Percentiles rank a stretch among this genome's conserved stretches.
Evolutionary conservation across 1,140 invertebrate species (phyloP).

Genomic region (Drosophila saltans): DNA sequence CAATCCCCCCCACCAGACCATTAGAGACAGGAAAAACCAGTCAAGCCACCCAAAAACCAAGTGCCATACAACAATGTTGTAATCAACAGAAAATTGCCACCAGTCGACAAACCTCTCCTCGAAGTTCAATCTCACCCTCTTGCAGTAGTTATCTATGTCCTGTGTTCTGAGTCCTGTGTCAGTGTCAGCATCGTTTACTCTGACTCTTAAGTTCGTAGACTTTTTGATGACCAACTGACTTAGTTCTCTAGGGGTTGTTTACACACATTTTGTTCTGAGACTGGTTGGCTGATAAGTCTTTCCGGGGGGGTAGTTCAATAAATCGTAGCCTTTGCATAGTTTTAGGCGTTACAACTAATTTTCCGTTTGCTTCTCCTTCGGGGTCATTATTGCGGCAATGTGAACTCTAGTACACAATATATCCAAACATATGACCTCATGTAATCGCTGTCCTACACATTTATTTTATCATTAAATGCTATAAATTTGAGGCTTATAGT

Average conservation of each 20-base stretch:
- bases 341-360: constrained; percentile 39
- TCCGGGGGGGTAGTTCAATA: constrained; percentile 62
- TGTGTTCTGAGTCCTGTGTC: constrained; percentile 51
- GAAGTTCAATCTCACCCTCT: not conserved
- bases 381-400: constrained; percentile 22
- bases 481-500: constrained; percentile 53
- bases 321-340: constrained; percentile 63
- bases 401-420: constrained; percentile 12
- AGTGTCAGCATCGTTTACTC: constrained; percentile 58
- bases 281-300: constrained; percentile 49
- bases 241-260: constrained; percentile 54
- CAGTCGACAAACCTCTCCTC: constrained; percentile 44
- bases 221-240: constrained; percentile 57
- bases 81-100: constrained; percentile 78
- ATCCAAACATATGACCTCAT: constrained; percentile 48
- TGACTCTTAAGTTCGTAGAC: constrained; percentile 55
- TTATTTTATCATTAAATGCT: constrained; percentile 59
- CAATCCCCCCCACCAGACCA: constrained; percentile 16
- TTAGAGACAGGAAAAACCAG: not conserved
- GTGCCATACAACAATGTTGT: constrained; percentile 42
- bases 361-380: constrained; percentile 9
- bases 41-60: not conserved
- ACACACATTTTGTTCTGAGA: constrained; percentile 16
- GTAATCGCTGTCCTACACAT: constrained; percentile 44
- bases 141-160: constrained; percentile 11